Evolutionary conservation across 2,888 invertebrate species (phyloP).

Genomic region (Miltochrista miniata): DNA sequence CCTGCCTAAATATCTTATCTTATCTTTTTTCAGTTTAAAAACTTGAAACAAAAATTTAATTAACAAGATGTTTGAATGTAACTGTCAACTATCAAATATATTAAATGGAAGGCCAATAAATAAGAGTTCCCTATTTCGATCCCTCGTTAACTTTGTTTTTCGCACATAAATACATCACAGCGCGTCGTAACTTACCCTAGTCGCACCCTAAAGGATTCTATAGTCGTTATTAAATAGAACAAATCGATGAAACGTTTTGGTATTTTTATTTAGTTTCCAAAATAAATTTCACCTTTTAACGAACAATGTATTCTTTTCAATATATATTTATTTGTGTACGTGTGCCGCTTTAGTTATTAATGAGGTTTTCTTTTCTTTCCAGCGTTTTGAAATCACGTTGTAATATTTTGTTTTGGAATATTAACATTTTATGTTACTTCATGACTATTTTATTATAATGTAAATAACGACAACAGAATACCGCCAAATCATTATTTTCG

Average conservation of each 20-base stretch:
- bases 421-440: no score
- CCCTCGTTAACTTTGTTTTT: constrained; percentile 37
- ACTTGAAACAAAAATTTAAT: not conserved
- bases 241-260: constrained; percentile 54
- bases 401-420: not conserved
- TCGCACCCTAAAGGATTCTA: constrained; percentile 48
- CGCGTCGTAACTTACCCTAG: constrained; percentile 37
- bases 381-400: not conserved
- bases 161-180: constrained; percentile 44
- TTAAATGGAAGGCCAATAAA: constrained; percentile 38
- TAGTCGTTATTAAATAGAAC: constrained; percentile 56
- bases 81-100: constrained; percentile 13
- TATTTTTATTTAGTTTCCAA: constrained; percentile 45
- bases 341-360: constrained; percentile 12
- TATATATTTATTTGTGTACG: constrained; percentile 28
- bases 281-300: constrained; percentile 47
- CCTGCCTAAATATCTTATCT: no score
- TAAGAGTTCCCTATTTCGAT: constrained; percentile 19
- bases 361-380: not conserved
- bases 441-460: no score
- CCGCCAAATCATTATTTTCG: no score
- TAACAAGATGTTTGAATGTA: constrained; percentile 4
- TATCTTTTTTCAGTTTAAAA: no score
- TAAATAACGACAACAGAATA: no score
- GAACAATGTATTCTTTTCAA: constrained; percentile 15